Percentiles rank a stretch among this genome's conserved stretches.
Conservation (phyloP, 2,797 vertebrate species). For the Melanotaenia parkinsoni region DNA sequence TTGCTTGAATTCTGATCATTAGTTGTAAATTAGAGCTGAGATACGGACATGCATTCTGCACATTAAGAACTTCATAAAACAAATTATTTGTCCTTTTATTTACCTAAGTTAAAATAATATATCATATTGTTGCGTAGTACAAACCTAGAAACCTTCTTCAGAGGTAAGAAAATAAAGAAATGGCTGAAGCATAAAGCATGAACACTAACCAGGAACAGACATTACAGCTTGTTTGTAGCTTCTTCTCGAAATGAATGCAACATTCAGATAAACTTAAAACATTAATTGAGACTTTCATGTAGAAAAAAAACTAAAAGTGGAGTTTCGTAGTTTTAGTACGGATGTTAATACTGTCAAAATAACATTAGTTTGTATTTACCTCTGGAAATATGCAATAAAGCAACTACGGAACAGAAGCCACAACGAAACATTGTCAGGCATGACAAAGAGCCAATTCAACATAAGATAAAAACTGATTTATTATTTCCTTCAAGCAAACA, state of each 20-base stretch:
- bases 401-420: background rate
- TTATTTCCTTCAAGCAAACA: constrained; percentile 47
- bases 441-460: constrained; percentile 33
- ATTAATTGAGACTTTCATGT: too few relatives aligned
- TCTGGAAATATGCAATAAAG: background rate
- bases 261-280: background rate
- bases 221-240: background rate
- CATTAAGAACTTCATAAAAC: background rate
- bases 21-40: background rate
- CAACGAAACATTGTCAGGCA: constrained; percentile 1
- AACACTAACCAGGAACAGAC: background rate
- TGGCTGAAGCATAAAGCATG: background rate
- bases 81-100: background rate
- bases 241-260: background rate
- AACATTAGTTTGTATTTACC: background rate
- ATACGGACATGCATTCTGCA: background rate
- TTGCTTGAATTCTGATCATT: background rate
- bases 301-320: too few relatives aligned
- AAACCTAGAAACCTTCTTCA: too few relatives aligned
- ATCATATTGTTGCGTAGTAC: too few relatives aligned
- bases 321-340: background rate
- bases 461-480: constrained; percentile 48
- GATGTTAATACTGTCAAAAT: background rate
- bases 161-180: background rate
- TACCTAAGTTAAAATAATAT: background rate